Percentiles rank a stretch among this genome's conserved stretches.
These are phyloP conservation scores for Meloidogyne hapla DNA, from an alignment of 1,140 invertebrate genomes.

Conservation along the genomic window DNA sequence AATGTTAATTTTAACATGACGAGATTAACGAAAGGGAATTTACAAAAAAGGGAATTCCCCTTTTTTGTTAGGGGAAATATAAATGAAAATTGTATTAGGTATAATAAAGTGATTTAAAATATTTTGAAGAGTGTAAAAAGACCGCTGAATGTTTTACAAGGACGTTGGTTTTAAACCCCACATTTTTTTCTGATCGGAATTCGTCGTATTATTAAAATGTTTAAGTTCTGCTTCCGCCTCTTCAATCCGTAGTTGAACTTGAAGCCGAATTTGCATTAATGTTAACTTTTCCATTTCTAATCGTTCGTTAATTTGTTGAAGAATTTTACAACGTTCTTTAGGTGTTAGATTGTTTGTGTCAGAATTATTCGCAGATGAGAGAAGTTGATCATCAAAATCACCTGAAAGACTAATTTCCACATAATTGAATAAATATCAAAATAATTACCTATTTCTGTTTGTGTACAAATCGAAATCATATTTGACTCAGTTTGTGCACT, in stretches of 20 bases:
- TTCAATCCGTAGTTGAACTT: constrained; percentile 44
- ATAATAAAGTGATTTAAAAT: too few species aligned
- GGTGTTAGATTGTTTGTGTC: constrained; percentile 3
- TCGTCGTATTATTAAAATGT: background rate
- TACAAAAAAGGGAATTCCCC: too few species aligned
- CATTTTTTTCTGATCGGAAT: background rate
- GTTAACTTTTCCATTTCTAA: constrained; percentile 40
- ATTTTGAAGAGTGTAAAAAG: too few species aligned
- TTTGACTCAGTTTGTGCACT: background rate
- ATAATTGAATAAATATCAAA: background rate
- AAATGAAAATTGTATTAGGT: too few species aligned
- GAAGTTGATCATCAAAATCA: constrained; percentile 3
- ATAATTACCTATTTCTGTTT: background rate
- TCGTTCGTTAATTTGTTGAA: constrained; percentile 34
- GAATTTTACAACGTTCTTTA: constrained; percentile 43
- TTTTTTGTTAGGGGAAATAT: too few species aligned
- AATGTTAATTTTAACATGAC: background rate
- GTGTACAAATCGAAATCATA: background rate
- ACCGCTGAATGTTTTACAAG: background rate
- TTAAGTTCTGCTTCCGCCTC: constrained; percentile 27
- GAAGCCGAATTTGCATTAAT: constrained; percentile 43
- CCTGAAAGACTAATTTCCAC: background rate
- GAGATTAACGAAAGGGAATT: background rate
- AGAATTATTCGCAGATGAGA: background rate
- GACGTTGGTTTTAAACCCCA: background rate